Evolutionary conservation across 2,113 vertebrate genomes (phyloP).

Genomic region (Muntiacus muntjak): DNA sequence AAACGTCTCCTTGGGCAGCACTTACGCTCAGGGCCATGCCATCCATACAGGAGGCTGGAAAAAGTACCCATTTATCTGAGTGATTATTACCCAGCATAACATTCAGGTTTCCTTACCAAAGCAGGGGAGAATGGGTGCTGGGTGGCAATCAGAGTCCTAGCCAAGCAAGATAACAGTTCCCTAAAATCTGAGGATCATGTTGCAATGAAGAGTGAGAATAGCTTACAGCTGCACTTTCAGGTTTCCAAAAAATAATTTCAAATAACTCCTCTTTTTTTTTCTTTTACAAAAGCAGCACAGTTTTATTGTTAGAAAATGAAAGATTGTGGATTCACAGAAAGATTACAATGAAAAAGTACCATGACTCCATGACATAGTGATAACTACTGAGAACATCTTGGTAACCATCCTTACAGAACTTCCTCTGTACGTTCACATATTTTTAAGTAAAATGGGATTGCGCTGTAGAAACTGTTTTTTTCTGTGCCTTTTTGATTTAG

Average conservation of each 20-base stretch:
- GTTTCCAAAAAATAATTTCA: background rate
- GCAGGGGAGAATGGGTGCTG: background rate
- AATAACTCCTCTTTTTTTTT: background rate
- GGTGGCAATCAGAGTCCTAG: background rate
- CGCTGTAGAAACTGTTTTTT: background rate
- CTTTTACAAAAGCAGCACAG: background rate
- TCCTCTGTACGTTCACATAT: background rate
- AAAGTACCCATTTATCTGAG: background rate
- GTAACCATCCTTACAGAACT: background rate
- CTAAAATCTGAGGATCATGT: background rate
- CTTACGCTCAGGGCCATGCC: background rate
- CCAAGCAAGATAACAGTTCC: background rate
- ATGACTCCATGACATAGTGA: background rate
- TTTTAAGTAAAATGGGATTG: background rate
- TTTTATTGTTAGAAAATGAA: background rate
- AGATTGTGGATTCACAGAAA: background rate
- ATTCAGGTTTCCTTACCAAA: background rate
- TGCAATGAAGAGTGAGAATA: background rate
- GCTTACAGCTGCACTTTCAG: background rate
- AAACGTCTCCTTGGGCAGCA: fast-evolving
- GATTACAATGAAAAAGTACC: background rate
- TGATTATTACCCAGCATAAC: background rate
- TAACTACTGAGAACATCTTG: background rate
- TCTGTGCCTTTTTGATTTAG: background rate
- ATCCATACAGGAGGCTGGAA: background rate